These are phyloP conservation scores for Pheucticus melanocephalus DNA, from an alignment of 2,113 vertebrate species.

Conservation along the genomic window DNA sequence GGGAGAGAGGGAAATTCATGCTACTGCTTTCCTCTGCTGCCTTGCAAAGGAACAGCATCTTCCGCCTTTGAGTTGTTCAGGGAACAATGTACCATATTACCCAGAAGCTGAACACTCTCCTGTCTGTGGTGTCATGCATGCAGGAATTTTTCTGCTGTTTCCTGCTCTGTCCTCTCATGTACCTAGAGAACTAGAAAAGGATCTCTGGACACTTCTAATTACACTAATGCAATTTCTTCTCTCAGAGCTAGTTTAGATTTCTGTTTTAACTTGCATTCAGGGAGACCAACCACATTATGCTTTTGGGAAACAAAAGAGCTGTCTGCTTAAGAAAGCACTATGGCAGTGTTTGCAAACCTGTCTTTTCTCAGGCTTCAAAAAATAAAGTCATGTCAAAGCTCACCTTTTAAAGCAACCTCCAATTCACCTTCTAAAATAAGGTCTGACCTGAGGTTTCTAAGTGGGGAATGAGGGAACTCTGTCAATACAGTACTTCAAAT, in stretches of 20 bases:
- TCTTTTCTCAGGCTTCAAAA: neutral
- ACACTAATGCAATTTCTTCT: neutral
- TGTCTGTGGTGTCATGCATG: rapidly evolving
- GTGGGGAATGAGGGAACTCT: neutral
- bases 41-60: neutral
- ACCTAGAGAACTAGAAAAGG: neutral
- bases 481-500: neutral
- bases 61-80: neutral
- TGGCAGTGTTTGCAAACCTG: neutral
- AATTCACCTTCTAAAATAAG: neutral
- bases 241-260: neutral
- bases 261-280: neutral
- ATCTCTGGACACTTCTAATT: neutral
- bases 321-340: neutral
- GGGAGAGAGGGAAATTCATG: neutral
- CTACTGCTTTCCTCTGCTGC: neutral
- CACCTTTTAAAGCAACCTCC: neutral
- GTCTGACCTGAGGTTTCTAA: neutral
- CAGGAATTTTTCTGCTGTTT: neutral
- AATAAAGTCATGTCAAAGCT: neutral
- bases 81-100: neutral
- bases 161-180: neutral
- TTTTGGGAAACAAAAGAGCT: neutral
- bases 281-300: neutral
- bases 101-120: neutral